A percentile compares a stretch with the other conserved stretches of the same genome.
Evolutionary conservation across 2,797 vertebrate genomes (phyloP).

Genomic region (Leptodactylus fallax): DNA sequence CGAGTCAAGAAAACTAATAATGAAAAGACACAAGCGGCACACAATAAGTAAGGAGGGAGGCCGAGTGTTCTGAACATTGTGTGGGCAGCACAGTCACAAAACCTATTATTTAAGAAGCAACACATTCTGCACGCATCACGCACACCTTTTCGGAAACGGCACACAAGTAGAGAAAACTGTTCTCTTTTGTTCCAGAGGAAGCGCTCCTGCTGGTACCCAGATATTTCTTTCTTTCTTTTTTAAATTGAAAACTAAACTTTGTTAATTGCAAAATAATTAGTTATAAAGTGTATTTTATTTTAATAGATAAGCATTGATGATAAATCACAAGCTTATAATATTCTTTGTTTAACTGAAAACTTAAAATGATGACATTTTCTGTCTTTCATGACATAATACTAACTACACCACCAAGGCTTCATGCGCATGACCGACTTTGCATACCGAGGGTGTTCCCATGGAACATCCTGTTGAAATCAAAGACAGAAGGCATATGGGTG

Average conservation of each 20-base stretch:
- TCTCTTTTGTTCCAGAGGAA: slow-evolving; percentile 24
- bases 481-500: too few relatives aligned
- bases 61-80: slow-evolving; percentile 52
- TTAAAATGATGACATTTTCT: too few relatives aligned
- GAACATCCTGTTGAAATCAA: too few relatives aligned
- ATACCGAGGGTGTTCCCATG: too few relatives aligned
- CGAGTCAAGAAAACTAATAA: slow-evolving; percentile 28
- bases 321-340: too few relatives aligned
- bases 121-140: slow-evolving; percentile 9
- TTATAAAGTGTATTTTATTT: neutral
- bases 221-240: neutral
- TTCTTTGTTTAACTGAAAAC: too few relatives aligned
- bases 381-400: too few relatives aligned
- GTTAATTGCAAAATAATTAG: neutral
- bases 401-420: too few relatives aligned
- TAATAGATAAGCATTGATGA: too few relatives aligned
- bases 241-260: neutral
- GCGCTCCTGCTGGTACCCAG: neutral
- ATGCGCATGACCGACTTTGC: too few relatives aligned
- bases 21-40: slow-evolving; percentile 27
- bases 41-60: slow-evolving; percentile 20
- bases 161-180: slow-evolving; percentile 7
- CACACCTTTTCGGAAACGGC: slow-evolving; percentile 16
- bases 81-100: slow-evolving; percentile 40
- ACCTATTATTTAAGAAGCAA: slow-evolving; percentile 49